Evolutionary conservation across 2,888 invertebrate species (phyloP).

Genomic region (Caenorhabditis sp.): DNA sequence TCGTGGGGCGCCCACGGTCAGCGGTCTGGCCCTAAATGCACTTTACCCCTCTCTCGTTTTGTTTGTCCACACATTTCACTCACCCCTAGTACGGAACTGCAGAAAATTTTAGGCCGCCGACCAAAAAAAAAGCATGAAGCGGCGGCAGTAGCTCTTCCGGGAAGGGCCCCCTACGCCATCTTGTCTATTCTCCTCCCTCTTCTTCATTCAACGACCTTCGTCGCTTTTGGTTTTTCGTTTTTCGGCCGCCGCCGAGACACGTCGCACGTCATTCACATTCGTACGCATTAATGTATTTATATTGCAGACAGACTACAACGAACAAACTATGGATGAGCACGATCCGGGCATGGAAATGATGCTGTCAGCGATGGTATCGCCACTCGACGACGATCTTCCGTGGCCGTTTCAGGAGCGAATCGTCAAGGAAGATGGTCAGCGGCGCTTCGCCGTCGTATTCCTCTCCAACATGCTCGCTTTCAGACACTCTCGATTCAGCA

Average conservation of each 20-base stretch:
- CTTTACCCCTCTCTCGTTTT: constrained; percentile 8
- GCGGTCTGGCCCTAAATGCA: no score
- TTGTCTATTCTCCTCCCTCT: neutral
- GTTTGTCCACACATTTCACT: constrained; percentile 17
- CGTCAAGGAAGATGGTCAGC: constrained; percentile 28
- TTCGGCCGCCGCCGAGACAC: constrained; percentile 36
- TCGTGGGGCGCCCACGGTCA: no score
- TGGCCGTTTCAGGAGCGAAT: constrained; percentile 37
- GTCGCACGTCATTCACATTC: constrained; percentile 29
- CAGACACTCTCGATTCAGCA: constrained; percentile 53
- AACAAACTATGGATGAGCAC: constrained; percentile 49
- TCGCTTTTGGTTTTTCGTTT: constrained; percentile 50
- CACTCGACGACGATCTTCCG: constrained; percentile 50
- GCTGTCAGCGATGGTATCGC: constrained; percentile 46
- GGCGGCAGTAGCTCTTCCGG: neutral
- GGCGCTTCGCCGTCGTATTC: neutral
- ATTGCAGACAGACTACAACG: constrained; percentile 37
- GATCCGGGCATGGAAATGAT: constrained; percentile 57
- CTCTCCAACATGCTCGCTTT: neutral
- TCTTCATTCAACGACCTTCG: constrained; percentile 47
- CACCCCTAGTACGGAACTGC: constrained; percentile 12
- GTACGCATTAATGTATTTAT: constrained; percentile 22
- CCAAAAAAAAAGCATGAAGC: constrained; percentile 22
- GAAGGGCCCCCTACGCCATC: neutral
- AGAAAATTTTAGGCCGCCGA: constrained; percentile 24